Evolutionary conservation across 2,888 invertebrate species (phyloP).

Genomic region (Cenopis cana): DNA sequence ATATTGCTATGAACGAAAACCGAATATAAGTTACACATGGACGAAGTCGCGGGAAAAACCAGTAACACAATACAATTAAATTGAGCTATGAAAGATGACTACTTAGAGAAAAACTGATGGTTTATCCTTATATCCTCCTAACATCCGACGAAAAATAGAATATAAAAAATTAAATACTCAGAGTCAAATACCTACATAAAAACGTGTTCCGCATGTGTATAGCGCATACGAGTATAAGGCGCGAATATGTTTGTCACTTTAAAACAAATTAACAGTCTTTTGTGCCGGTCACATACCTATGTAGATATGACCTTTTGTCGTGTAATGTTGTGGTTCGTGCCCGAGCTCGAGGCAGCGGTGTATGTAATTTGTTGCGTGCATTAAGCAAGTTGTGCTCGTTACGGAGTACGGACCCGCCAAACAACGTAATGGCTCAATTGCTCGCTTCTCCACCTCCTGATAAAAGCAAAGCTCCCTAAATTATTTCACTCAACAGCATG

Average conservation of each 20-base stretch:
- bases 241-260: background rate
- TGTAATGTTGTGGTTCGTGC: slow-evolving; percentile 19
- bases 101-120: no score
- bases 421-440: slow-evolving; percentile 65
- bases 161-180: no score
- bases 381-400: slow-evolving; percentile 59
- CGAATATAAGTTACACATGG: no score
- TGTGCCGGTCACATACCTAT: background rate
- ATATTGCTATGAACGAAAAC: no score
- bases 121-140: no score
- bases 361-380: slow-evolving; percentile 57
- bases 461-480: slow-evolving; percentile 54
- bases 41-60: no score
- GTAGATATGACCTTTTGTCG: slow-evolving; percentile 10
- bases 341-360: slow-evolving; percentile 27
- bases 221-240: background rate
- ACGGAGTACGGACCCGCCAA: slow-evolving; percentile 56
- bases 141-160: no score
- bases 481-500: slow-evolving; percentile 57
- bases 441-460: slow-evolving; percentile 51
- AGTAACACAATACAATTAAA: no score
- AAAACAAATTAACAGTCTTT: background rate
- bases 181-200: no score
- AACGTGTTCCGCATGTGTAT: slow-evolving; percentile 14
- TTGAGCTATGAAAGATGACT: no score